Evolutionary conservation across 92 coral and sea anemone genomes (phyloP).

Genomic region (Epizoanthus stellaris): DNA sequence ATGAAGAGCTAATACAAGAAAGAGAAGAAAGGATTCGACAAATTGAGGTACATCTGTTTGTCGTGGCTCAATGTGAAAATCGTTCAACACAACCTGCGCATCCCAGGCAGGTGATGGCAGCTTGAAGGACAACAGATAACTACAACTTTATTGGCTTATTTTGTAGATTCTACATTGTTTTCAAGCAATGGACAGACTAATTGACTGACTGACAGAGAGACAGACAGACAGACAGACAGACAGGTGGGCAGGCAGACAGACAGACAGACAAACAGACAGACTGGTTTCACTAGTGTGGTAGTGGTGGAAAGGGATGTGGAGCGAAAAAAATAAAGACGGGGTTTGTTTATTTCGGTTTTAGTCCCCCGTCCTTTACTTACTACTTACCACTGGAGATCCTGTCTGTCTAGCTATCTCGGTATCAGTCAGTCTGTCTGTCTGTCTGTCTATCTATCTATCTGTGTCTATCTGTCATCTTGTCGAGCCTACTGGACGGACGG

Average conservation of each 20-base stretch:
- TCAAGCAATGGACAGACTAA: not conserved
- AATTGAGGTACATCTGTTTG: slow-evolving; percentile 74
- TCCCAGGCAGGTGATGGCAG: too few relatives aligned
- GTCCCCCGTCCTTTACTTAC: not conserved
- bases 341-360: not conserved
- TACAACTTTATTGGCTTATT: not conserved
- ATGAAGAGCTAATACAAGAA: slow-evolving; percentile 83
- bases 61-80: not conserved
- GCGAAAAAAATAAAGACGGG: too few relatives aligned
- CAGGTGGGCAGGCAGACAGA: not conserved
- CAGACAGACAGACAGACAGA: not conserved
- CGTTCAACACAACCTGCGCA: not conserved
- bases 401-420: too few relatives aligned
- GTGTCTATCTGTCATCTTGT: too few relatives aligned
- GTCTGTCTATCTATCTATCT: too few relatives aligned
- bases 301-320: not conserved
- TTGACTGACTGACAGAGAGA: not conserved
- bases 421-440: too few relatives aligned
- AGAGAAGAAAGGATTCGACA: slow-evolving; percentile 88
- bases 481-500: too few relatives aligned
- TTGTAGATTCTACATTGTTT: not conserved
- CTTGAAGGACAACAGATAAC: too few relatives aligned
- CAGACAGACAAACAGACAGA: too few relatives aligned
- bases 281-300: too few relatives aligned
- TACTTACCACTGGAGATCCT: too few relatives aligned